Evolutionary conservation across 2,888 invertebrate species (phyloP), one percentile per base, ranked within the genome.

Genomic region (Cephus pulcher): DNA sequence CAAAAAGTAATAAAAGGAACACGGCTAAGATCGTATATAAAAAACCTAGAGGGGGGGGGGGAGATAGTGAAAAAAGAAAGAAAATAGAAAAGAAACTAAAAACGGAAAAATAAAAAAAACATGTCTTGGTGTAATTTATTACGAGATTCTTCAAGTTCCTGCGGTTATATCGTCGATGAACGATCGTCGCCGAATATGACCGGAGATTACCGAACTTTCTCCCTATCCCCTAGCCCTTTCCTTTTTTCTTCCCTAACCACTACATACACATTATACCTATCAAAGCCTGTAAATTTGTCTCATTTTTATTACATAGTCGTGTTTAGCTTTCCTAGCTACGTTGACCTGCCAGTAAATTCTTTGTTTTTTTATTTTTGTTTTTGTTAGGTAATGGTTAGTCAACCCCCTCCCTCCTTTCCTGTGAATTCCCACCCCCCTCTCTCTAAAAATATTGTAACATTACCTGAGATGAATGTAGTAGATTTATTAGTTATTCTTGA

Each of bases 51-150:
- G 56, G 9, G 4, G 3, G 37, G 12, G 37, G 40, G 2, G 40
- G 15, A 23, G 15, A 0, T 30, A 76, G 12, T 9, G 11, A 34
- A 37, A 34, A 30, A 30, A 32, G 32, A 68, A 12, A 12, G 33
- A 76, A 71, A 73, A 73, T 23, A 34, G 37, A 2, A 34, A 68
- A 34, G 33, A 76, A 56, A 73, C 73, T 23, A 56, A 23, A 56
- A 56, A 56, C 23, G 23, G 86, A 86, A 87, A 85, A 85, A 81
- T 82, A 80, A 84, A 86, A 85, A 86, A 90, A 82, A 86, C 74
- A 77, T 87, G 86, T 86, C 86, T 88, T 89, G 87, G 86, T 90
- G 89, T 90, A 89, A 90, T 90, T 91, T 90, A 90, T 90, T 90
- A 87, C 85, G 86, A 84, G 56, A 56, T 56, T 56, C 15, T 56